phyloP scores from a whole-genome alignment of 2,888 invertebrate genomes.

The Melitaea athalia region DNA sequence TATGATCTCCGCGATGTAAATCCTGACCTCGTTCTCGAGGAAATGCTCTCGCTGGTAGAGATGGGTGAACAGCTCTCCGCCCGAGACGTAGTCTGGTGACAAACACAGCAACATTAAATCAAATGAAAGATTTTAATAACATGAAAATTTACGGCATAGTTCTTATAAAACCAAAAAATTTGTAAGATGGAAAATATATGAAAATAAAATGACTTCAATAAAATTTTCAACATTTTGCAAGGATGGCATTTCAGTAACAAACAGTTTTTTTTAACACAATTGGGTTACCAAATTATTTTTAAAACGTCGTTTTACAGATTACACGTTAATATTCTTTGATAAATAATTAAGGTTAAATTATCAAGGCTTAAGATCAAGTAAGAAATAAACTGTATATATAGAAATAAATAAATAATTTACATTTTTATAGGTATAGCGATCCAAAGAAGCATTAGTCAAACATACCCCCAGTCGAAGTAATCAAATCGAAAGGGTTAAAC shows the following conservation, averaged over 20 bases:
- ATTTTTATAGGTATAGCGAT: neutral
- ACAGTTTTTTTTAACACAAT: too few species aligned
- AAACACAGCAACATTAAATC: constrained; percentile 1
- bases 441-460: neutral
- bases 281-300: too few species aligned
- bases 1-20: constrained; percentile 98
- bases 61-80: constrained; percentile 98
- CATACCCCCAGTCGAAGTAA: neutral
- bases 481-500: constrained; percentile 19
- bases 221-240: too few species aligned
- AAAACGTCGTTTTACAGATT: too few species aligned
- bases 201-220: too few species aligned
- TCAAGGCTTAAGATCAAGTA: constrained; percentile 3
- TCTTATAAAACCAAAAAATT: too few species aligned
- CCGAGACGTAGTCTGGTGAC: constrained; percentile 95
- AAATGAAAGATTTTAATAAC: too few species aligned
- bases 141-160: too few species aligned
- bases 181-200: too few species aligned
- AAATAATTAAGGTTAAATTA: too few species aligned
- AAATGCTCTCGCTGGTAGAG: constrained; percentile 97
- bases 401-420: neutral
- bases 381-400: neutral
- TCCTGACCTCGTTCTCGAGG: constrained; percentile 92
- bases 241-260: too few species aligned
- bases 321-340: too few species aligned